Percentiles rank a stretch among this genome's conserved stretches.
Evolutionary conservation across 2,113 vertebrate species (phyloP).

Genomic region (Naja naja): DNA sequence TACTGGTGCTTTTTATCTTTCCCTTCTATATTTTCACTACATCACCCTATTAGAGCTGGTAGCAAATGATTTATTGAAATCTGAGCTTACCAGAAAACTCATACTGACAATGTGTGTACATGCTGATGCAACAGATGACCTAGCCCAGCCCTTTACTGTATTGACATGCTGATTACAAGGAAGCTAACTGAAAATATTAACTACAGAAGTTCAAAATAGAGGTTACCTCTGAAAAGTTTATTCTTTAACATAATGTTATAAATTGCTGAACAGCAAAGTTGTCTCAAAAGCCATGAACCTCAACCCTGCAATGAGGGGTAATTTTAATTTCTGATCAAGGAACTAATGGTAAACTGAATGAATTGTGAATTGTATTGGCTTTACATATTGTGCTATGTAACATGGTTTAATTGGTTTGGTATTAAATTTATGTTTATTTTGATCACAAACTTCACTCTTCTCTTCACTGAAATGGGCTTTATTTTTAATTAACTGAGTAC

Average conservation of each 20-base stretch:
- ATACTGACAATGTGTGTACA: not conserved
- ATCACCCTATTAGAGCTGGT: not conserved
- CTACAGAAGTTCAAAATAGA: not conserved
- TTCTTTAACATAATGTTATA: not conserved
- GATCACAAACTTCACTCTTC: not conserved
- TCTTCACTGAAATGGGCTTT: not conserved
- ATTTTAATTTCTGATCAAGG: not conserved
- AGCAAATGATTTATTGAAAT: not conserved
- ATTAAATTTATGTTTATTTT: conserved; percentile 5
- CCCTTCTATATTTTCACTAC: not conserved
- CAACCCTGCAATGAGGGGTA: not conserved
- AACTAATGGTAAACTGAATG: not conserved
- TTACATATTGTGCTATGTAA: not conserved
- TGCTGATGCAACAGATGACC: not conserved
- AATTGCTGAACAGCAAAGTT: not conserved
- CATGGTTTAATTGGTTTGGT: not conserved
- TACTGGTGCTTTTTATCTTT: not conserved
- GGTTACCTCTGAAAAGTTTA: not conserved
- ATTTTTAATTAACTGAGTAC: not conserved
- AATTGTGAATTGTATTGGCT: not conserved
- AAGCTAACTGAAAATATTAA: not conserved
- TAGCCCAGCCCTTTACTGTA: not conserved
- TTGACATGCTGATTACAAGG: not conserved
- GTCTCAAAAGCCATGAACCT: not conserved
- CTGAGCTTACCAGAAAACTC: not conserved